Conservation (phyloP, 64 coral and sea anemone species). For the Pachyseris speciosa region DNA sequence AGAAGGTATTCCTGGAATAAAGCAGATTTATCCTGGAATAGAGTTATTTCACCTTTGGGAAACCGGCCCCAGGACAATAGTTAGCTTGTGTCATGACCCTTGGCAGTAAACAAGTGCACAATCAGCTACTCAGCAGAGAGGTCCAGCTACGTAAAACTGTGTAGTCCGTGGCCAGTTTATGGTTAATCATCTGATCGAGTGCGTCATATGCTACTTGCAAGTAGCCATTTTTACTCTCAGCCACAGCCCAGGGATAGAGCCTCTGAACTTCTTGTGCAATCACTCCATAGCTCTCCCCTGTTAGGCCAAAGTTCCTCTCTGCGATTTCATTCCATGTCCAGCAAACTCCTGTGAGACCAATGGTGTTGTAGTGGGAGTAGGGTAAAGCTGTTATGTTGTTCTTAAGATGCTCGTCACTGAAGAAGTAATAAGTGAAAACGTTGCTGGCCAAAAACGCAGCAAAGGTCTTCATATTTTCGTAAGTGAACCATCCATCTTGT, state of each 20-base stretch:
- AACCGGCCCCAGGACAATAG: too few species aligned
- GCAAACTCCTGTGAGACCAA: slow-evolving; percentile 19
- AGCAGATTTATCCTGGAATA: too few species aligned
- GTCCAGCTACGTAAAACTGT: too few species aligned
- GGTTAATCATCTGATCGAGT: background rate
- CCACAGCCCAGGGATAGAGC: slow-evolving; percentile 68
- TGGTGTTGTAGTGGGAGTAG: background rate
- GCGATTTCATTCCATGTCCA: slow-evolving; percentile 43
- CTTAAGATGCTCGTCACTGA: background rate
- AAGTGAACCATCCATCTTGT: background rate
- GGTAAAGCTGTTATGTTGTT: background rate
- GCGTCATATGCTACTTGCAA: slow-evolving; percentile 11
- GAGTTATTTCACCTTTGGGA: too few species aligned
- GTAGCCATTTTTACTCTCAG: slow-evolving; percentile 42
- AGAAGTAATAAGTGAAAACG: background rate
- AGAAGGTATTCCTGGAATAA: too few species aligned
- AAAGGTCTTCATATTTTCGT: background rate
- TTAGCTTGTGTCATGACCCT: too few species aligned
- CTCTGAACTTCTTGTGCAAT: slow-evolving; percentile 71
- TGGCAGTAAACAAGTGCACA: too few species aligned
- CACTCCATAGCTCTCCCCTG: slow-evolving; percentile 50
- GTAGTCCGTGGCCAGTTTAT: too few species aligned
- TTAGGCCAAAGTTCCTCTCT: slow-evolving; percentile 33
- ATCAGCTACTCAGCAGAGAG: too few species aligned
- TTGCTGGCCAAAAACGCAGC: too few species aligned